Evolutionary conservation across 2,888 invertebrate species (phyloP).

Genomic region (Allacma fusca): DNA sequence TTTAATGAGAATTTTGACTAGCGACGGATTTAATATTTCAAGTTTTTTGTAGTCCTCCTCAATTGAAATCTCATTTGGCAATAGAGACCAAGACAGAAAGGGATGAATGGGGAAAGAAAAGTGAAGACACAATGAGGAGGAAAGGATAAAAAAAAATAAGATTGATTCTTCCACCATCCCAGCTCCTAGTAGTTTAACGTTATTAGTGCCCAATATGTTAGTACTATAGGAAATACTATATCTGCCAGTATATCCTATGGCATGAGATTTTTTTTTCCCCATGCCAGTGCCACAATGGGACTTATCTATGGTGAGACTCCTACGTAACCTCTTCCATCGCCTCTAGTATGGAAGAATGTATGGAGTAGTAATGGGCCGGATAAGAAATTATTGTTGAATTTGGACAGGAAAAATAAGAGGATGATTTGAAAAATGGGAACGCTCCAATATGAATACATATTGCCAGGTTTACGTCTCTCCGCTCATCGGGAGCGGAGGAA

Average conservation of each 20-base stretch:
- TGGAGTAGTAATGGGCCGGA: background rate
- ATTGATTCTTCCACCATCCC: no score
- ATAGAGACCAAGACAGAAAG: background rate
- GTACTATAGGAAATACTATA: no score
- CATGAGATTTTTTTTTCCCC: no score
- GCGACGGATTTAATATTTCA: no score
- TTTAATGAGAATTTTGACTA: no score
- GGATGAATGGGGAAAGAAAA: background rate
- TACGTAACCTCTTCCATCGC: no score
- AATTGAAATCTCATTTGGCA: background rate
- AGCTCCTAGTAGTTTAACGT: no score
- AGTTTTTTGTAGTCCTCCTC: no score
- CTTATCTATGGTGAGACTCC: no score
- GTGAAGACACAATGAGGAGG: background rate
- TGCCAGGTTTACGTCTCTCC: background rate
- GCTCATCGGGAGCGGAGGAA: background rate
- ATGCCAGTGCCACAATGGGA: no score
- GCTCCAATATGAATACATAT: background rate
- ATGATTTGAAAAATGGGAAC: conserved; percentile 14
- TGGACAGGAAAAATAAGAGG: conserved; percentile 23
- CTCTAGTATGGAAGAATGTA: background rate
- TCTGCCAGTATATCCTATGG: no score
- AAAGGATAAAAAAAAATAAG: background rate
- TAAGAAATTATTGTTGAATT: conserved; percentile 21
- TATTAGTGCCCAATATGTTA: no score